Evolutionary conservation across 1,140 invertebrate genomes (phyloP), one percentile per base, ranked within the genome.

Genomic region (Melipona quadrifasciata): DNA sequence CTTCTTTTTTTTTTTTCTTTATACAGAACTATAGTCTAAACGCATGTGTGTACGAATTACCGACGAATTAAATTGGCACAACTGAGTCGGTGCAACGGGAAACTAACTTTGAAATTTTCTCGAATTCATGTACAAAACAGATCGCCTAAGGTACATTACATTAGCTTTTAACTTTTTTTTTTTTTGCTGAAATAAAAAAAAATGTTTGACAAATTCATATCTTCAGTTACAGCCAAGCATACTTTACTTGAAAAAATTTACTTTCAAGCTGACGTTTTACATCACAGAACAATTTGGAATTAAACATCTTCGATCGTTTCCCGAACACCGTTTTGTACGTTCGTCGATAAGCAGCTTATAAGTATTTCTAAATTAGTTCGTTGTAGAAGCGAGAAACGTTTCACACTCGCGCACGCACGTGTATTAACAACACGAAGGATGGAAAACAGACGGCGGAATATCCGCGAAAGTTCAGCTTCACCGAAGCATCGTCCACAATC

Each of bases 391-490:
- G 80, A 82, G 75, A 78, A 70, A 78, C 75, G 75, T 77, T 78
- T 70, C 64, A 71, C 75, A 79, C 74, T 78, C 74, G 64, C 73
- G 21, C 67, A 58, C 67, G 75, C 70, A 67, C 65, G 24, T 73
- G 53, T 31, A n/a, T 47, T 47, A 10, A 39, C 6, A 39, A 10
- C 58, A 68, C 57, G 14, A 77, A 76, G 85, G 58, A 78, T 80
- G 70, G 67, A 81, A 47, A 81, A 82, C 77, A 73, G 34, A 65
- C 39, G 77, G 87, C 85, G 88, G 87, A 89, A 89, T 89, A 89
- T 89, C 81, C 85, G 85, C 87, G 68, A 89, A 89, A 77, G 83
- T 89, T 80, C 61, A 87, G 88, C 87, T 90, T 89, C 85, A 90
- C 61, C 17, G 88, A 90, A 89, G 85, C 85, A 71, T 90, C 61